A percentile compares a stretch with the other conserved stretches of the same genome.
Conservation (phyloP, 30 jellyfish, hydroid and myxozoan genomes). For the Hydra vulgaris region DNA sequence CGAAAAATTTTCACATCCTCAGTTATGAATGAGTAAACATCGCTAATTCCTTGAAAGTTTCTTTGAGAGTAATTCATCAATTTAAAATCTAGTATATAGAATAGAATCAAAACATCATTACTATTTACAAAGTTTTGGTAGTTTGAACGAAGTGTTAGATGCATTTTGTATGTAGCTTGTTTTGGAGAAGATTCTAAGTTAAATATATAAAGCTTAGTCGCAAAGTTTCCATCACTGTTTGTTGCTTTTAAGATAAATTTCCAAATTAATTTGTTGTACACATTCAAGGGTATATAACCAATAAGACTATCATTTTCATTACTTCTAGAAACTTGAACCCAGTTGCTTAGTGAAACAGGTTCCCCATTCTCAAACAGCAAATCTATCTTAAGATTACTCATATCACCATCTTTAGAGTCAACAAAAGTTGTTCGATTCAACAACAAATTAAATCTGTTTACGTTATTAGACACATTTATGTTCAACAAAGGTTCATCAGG, state of each 20-base stretch:
- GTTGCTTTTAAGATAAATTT: slow-evolving; percentile 55
- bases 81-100: slow-evolving; percentile 24
- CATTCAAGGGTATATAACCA: not conserved
- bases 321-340: slow-evolving; percentile 27
- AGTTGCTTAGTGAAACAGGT: slow-evolving; percentile 28
- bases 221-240: slow-evolving; percentile 33
- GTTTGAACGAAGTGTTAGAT: not conserved
- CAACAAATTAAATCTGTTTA: slow-evolving; percentile 2
- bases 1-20: slow-evolving; percentile 22
- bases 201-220: slow-evolving; percentile 4
- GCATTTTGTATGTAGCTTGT: slow-evolving; percentile 5
- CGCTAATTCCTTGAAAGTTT: slow-evolving; percentile 11
- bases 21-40: slow-evolving; percentile 1
- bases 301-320: not conserved
- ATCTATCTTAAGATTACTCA: slow-evolving; percentile 19
- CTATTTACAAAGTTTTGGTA: not conserved
- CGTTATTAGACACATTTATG: not conserved
- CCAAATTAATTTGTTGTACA: not conserved
- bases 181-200: slow-evolving; percentile 9
- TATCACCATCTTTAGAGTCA: slow-evolving; percentile 54
- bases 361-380: slow-evolving; percentile 34
- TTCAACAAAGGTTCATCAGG: slow-evolving; percentile 8
- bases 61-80: not conserved
- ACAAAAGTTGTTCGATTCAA: slow-evolving; percentile 40
- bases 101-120: slow-evolving; percentile 46